phyloP scores from a whole-genome alignment of 1,140 invertebrate genomes.

The Bombus cullumanus region DNA sequence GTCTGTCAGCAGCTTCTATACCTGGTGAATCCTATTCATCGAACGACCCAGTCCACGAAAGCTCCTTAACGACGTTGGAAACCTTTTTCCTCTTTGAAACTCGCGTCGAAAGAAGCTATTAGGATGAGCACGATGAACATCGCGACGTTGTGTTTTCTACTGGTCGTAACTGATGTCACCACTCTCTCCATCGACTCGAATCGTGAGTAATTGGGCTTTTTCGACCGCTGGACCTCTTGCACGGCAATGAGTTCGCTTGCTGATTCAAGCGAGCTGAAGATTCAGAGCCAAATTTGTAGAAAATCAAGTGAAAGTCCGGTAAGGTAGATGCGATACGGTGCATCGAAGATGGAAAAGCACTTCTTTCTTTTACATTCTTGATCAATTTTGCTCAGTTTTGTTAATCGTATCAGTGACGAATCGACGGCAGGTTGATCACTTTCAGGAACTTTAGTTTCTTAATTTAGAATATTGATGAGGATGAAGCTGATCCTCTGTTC shows the following conservation, averaged over 20 bases:
- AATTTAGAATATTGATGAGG: neutral
- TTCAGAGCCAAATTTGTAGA: conserved; percentile 12
- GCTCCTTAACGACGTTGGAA: too few species aligned
- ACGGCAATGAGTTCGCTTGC: neutral
- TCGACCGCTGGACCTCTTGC: neutral
- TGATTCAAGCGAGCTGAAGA: fast-evolving
- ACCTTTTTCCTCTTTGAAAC: neutral
- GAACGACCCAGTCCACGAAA: neutral
- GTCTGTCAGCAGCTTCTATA: neutral
- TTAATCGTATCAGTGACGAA: neutral
- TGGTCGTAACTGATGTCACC: conserved; percentile 37
- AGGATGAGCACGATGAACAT: neutral
- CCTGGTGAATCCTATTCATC: too few species aligned
- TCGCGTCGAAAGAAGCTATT: neutral
- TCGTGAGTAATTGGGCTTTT: conserved; percentile 64
- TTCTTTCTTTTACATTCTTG: neutral
- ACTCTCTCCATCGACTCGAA: conserved; percentile 60
- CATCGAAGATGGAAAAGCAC: too few species aligned
- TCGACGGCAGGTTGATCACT: neutral
- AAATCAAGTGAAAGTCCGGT: conserved; percentile 29
- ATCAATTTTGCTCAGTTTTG: neutral
- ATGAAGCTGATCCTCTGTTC: neutral
- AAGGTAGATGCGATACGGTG: neutral
- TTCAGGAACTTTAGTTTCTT: neutral
- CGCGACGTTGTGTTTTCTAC: conserved; percentile 20